These are phyloP conservation scores for Paragorgia papillata DNA, from an alignment of 92 coral and sea anemone genomes.

Conservation along the genomic window DNA sequence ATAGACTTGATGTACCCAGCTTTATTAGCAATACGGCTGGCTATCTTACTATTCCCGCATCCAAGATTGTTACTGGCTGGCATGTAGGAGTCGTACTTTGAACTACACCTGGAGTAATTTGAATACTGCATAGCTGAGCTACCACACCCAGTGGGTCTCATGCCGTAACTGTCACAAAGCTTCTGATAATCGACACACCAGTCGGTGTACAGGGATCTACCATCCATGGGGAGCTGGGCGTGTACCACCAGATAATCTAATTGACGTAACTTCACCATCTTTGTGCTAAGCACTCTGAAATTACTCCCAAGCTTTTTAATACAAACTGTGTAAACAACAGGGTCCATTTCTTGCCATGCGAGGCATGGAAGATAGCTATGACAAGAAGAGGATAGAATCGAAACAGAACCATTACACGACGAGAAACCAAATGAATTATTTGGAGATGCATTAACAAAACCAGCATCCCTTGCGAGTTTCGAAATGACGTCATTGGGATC, in stretches of 20 bases:
- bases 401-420: conserved; percentile 42
- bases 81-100: conserved; percentile 51
- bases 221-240: conserved; percentile 50
- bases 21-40: conserved; percentile 19
- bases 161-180: conserved; percentile 57
- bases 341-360: conserved; percentile 22
- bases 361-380: conserved; percentile 9
- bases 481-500: conserved; percentile 59
- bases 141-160: conserved; percentile 62
- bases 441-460: conserved; percentile 44
- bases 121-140: not conserved
- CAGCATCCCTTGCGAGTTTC: conserved; percentile 51
- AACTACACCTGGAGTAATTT: conserved; percentile 39
- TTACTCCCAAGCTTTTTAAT: conserved; percentile 46
- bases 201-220: conserved; percentile 51
- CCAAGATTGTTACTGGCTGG: conserved; percentile 5
- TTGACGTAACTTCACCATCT: not conserved
- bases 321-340: conserved; percentile 59
- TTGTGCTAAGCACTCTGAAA: conserved; percentile 45
- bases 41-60: conserved; percentile 26
- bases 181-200: conserved; percentile 68
- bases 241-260: conserved; percentile 33
- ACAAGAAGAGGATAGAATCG: conserved; percentile 32
- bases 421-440: conserved; percentile 62
- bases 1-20: conserved; percentile 37